Evolutionary conservation across 2,888 invertebrate genomes (phyloP).

Genomic region (Zaprionus bogoriensis): DNA sequence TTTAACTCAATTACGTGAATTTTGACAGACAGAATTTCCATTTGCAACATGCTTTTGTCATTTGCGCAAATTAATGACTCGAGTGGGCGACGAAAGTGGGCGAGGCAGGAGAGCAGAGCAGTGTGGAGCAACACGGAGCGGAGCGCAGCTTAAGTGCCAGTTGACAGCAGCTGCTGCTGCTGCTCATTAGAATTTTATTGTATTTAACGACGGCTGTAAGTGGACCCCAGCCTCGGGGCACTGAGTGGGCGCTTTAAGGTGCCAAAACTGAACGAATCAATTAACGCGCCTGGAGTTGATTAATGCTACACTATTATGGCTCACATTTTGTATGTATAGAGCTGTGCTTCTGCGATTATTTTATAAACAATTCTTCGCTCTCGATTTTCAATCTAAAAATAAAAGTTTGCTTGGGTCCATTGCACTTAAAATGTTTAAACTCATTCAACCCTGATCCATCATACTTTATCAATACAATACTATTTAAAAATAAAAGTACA

Average conservation of each 20-base stretch:
- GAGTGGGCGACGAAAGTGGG: neutral
- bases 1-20: slow-evolving; percentile 57
- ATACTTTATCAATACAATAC: neutral
- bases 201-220: no score
- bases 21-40: slow-evolving; percentile 71
- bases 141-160: slow-evolving; percentile 15
- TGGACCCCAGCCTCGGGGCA: no score
- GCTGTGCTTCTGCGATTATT: no score
- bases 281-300: neutral
- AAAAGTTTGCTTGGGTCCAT: no score
- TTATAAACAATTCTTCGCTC: no score
- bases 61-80: slow-evolving; percentile 67
- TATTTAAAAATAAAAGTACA: no score
- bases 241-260: neutral
- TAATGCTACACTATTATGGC: neutral
- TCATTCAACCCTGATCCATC: no score
- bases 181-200: neutral
- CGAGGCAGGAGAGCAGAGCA: neutral
- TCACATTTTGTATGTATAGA: no score
- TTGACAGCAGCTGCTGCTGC: slow-evolving; percentile 30
- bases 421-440: no score
- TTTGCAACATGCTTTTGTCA: slow-evolving; percentile 74
- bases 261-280: neutral
- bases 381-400: no score
- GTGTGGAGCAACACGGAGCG: no score